Conservation (phyloP, 2,113 vertebrate genomes). For the Sander lucioperca region DNA sequence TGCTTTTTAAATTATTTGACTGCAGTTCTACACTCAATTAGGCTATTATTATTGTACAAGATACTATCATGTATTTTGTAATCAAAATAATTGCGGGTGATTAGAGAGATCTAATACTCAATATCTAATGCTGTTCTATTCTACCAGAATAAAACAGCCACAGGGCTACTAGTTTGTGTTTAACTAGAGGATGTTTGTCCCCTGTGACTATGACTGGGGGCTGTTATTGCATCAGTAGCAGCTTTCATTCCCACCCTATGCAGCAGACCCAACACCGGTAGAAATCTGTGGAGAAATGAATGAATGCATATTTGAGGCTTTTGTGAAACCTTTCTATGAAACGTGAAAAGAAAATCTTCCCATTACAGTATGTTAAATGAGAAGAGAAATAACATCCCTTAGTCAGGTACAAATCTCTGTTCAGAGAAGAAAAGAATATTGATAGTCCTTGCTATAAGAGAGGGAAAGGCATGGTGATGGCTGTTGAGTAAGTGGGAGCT, state of each 20-base stretch:
- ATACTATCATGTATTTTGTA: background rate
- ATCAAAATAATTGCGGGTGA: background rate
- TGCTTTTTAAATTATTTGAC: background rate
- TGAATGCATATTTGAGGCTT: background rate
- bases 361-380: background rate
- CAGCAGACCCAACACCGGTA: background rate
- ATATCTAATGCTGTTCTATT: background rate
- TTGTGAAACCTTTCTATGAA: background rate
- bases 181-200: background rate
- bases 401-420: background rate
- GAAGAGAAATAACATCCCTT: background rate
- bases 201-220: slow-evolving; percentile 5
- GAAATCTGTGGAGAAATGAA: slow-evolving; percentile 5
- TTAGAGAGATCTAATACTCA: background rate
- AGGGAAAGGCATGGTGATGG: background rate
- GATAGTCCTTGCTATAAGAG: background rate
- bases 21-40: background rate
- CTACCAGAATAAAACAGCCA: background rate
- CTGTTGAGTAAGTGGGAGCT: slow-evolving; percentile 7
- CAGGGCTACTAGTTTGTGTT: slow-evolving; percentile 8
- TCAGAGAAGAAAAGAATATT: background rate
- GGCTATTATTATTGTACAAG: background rate
- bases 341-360: background rate
- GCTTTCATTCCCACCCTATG: background rate
- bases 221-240: slow-evolving; percentile 5